Conservation (phyloP, 2,888 invertebrate species). For the Synanthedon andrenaeformis region DNA sequence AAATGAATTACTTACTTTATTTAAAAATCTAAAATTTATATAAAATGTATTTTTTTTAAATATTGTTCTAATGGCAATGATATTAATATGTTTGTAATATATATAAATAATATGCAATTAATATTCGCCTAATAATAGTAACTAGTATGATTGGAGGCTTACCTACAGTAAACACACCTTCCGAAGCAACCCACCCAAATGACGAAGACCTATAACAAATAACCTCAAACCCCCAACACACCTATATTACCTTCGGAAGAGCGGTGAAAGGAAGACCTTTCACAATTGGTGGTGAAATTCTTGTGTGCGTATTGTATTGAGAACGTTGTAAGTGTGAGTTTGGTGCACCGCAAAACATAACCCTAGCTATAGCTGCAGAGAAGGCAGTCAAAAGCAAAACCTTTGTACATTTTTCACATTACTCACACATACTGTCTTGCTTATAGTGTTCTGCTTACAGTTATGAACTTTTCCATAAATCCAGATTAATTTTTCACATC, state of each 20-base stretch:
- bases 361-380: constrained; percentile 14
- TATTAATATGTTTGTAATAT: too few species aligned
- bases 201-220: constrained; percentile 19
- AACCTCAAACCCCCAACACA: constrained; percentile 12
- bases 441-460: too few species aligned
- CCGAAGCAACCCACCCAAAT: constrained; percentile 17
- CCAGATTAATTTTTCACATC: too few species aligned
- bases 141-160: background rate
- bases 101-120: too few species aligned
- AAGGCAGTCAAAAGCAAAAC: constrained; percentile 16
- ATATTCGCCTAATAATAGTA: background rate
- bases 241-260: constrained; percentile 8
- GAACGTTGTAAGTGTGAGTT: constrained; percentile 24
- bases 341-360: constrained; percentile 25
- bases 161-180: constrained; percentile 27
- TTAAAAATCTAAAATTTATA: too few species aligned
- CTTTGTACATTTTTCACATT: too few species aligned
- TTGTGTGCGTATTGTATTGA: constrained; percentile 35
- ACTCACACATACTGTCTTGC: too few species aligned
- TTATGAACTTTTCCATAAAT: too few species aligned
- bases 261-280: constrained; percentile 17
- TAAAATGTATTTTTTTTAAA: too few species aligned
- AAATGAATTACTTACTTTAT: too few species aligned
- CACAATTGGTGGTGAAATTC: constrained; percentile 16
- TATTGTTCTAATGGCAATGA: too few species aligned